These are phyloP conservation scores for Perdita meconis DNA, from an alignment of 2,888 invertebrate genomes.

Conservation along the genomic window DNA sequence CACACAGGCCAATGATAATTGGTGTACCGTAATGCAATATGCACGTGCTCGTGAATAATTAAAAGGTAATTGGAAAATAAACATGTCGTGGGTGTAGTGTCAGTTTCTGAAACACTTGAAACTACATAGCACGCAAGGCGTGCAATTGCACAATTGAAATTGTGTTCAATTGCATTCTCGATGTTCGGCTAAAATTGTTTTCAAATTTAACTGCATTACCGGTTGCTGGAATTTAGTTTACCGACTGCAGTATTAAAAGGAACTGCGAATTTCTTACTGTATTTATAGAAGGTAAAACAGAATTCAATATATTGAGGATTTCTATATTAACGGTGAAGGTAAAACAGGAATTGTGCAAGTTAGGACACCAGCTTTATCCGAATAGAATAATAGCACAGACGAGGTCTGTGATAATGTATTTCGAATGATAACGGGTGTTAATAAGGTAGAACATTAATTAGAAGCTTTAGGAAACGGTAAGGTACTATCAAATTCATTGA, in stretches of 20 bases:
- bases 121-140: neutral
- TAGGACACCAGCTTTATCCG: too few relatives aligned
- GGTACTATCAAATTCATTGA: too few relatives aligned
- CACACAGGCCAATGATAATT: constrained; percentile 39
- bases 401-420: too few relatives aligned
- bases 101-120: constrained; percentile 9
- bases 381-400: neutral
- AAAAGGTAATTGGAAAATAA: constrained; percentile 28
- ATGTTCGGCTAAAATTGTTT: neutral
- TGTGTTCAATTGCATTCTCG: neutral
- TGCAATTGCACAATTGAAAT: neutral
- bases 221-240: neutral
- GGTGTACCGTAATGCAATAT: constrained; percentile 21
- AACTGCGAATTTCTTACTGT: neutral
- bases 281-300: neutral
- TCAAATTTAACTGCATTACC: neutral
- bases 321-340: neutral
- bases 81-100: neutral
- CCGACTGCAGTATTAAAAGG: neutral
- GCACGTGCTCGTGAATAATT: constrained; percentile 45
- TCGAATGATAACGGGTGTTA: too few relatives aligned
- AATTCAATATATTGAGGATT: too few relatives aligned
- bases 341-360: constrained; percentile 5
- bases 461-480: too few relatives aligned
- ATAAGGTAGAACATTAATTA: too few relatives aligned